phyloP scores from a whole-genome alignment of 2,797 vertebrate genomes.

The Poeciliopsis turneri region DNA sequence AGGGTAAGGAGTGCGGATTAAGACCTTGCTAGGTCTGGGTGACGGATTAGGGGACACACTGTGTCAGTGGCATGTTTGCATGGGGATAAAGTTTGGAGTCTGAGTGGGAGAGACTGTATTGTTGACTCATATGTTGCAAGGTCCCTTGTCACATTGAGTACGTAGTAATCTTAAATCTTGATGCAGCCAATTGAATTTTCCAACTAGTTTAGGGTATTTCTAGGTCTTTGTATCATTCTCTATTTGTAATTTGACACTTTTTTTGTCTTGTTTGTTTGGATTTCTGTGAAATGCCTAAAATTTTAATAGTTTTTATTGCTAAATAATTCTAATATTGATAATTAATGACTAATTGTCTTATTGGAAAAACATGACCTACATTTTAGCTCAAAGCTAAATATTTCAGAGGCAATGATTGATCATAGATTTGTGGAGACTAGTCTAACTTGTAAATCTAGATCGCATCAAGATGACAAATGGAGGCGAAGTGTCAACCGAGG shows the following conservation, averaged over 20 bases:
- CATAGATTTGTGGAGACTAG: neutral
- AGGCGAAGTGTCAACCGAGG: neutral
- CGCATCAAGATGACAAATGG: neutral
- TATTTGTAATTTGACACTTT: neutral
- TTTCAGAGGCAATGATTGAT: neutral
- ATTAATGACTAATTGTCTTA: too few relatives aligned
- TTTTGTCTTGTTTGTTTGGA: neutral
- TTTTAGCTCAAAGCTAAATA: neutral
- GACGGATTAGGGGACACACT: neutral
- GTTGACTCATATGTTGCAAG: slow-evolving; percentile 49
- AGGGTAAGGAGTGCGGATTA: neutral
- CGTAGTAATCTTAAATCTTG: neutral
- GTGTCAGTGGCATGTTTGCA: neutral
- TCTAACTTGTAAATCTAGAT: slow-evolving; percentile 2
- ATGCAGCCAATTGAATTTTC: neutral
- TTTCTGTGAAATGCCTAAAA: neutral
- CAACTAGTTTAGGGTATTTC: neutral
- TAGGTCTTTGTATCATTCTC: neutral
- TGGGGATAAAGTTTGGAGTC: slow-evolving; percentile 32
- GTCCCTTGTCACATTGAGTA: slow-evolving; percentile 25
- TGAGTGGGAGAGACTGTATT: slow-evolving; percentile 57
- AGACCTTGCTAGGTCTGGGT: neutral
- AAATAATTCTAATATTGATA: too few relatives aligned
- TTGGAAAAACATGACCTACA: too few relatives aligned
- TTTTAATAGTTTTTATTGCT: neutral